These are phyloP conservation scores for Papilio glaucus DNA, from an alignment of 1,140 invertebrate species.

Conservation along the genomic window DNA sequence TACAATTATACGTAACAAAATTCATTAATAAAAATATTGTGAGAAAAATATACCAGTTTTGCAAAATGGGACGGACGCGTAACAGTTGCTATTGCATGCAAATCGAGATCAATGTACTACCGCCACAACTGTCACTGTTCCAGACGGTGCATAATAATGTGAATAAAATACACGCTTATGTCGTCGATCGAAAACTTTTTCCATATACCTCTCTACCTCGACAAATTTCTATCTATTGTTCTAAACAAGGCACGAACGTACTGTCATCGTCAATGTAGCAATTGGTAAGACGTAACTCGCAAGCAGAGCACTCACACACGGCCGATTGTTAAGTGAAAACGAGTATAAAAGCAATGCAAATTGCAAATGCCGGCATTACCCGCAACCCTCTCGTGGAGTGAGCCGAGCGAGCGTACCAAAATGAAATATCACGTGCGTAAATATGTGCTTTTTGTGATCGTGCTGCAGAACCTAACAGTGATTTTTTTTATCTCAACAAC, in stretches of 20 bases:
- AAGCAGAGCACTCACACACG: slow-evolving; percentile 72
- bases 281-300: slow-evolving; percentile 66
- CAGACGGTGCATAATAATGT: slow-evolving; percentile 48
- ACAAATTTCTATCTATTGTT: slow-evolving; percentile 80
- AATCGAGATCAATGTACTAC: slow-evolving; percentile 31
- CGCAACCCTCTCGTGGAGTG: slow-evolving; percentile 66
- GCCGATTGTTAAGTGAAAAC: slow-evolving; percentile 66
- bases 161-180: slow-evolving; percentile 50
- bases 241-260: slow-evolving; percentile 62
- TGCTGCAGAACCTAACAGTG: slow-evolving; percentile 42
- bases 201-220: slow-evolving; percentile 53
- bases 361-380: slow-evolving; percentile 73
- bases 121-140: slow-evolving; percentile 32
- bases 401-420: slow-evolving; percentile 51
- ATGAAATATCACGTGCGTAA: slow-evolving; percentile 80
- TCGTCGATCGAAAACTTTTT: slow-evolving; percentile 52
- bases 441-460: slow-evolving; percentile 52
- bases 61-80: slow-evolving; percentile 20
- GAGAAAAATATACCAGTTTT: background rate
- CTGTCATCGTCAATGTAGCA: slow-evolving; percentile 73
- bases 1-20: too few species aligned
- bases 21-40: background rate
- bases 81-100: slow-evolving; percentile 24
- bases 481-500: slow-evolving; percentile 17
- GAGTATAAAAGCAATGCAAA: slow-evolving; percentile 81